Evolutionary conservation across 1,140 invertebrate species (phyloP).

Genomic region (Lanistes nyassanus): DNA sequence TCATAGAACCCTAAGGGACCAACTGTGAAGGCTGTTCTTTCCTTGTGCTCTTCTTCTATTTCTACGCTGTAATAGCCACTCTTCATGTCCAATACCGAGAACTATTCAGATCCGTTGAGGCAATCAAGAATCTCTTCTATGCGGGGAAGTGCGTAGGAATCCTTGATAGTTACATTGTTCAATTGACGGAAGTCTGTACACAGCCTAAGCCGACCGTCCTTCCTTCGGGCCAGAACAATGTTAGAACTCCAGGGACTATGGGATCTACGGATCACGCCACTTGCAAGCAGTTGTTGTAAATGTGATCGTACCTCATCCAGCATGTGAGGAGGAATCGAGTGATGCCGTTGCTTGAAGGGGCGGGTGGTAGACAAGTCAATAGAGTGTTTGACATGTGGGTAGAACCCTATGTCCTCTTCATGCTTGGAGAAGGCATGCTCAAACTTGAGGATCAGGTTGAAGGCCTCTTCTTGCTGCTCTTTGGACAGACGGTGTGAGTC

Average conservation of each 20-base stretch:
- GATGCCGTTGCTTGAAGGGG: constrained; percentile 3
- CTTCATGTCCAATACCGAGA: constrained; percentile 44
- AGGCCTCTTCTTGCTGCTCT: not conserved
- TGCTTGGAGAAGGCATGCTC: not conserved
- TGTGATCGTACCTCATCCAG: constrained; percentile 1
- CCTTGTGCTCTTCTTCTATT: constrained; percentile 46
- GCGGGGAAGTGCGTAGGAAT: constrained; percentile 36
- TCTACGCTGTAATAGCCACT: constrained; percentile 62
- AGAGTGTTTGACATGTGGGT: not conserved
- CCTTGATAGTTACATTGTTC: constrained; percentile 38
- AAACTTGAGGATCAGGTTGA: not conserved
- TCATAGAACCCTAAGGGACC: constrained; percentile 38
- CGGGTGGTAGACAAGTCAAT: not conserved
- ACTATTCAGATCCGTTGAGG: constrained; percentile 38
- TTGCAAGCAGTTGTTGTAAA: constrained; percentile 22
- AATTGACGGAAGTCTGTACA: constrained; percentile 45
- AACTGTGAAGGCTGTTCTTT: constrained; percentile 38
- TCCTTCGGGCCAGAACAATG: constrained; percentile 37
- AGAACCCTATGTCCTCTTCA: constrained; percentile 10
- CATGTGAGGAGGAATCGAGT: constrained; percentile 8
- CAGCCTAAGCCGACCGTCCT: constrained; percentile 43
- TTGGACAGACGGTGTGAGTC: not conserved
- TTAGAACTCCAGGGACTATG: constrained; percentile 31
- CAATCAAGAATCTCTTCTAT: constrained; percentile 36
- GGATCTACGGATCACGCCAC: constrained; percentile 22